phyloP scores from a whole-genome alignment of 2,113 vertebrate genomes.

The Aplodontia rufa region DNA sequence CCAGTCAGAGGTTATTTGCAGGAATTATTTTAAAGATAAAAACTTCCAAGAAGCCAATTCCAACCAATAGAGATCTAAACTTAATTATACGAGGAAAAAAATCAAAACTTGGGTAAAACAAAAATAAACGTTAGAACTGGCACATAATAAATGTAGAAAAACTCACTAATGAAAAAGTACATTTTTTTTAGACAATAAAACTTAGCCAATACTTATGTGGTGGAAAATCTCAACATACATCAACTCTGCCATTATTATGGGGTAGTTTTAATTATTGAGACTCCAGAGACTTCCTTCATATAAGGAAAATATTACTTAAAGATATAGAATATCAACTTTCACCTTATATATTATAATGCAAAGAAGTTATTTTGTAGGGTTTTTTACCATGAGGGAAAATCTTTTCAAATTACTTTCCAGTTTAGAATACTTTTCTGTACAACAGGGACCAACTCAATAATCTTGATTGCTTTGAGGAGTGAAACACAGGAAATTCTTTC shows the following conservation, averaged over 20 bases:
- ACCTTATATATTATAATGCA: conserved; percentile 52
- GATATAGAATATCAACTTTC: conserved; percentile 70
- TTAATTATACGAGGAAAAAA: conserved; percentile 72
- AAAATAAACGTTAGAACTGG: conserved; percentile 74
- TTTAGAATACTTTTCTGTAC: conserved; percentile 60
- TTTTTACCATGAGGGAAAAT: conserved; percentile 61
- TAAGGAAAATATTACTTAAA: conserved; percentile 70
- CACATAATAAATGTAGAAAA: conserved; percentile 70
- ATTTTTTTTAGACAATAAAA: conserved; percentile 72
- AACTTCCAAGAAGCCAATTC: conserved; percentile 51
- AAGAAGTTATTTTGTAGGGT: conserved; percentile 31
- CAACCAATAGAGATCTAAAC: conserved; percentile 65
- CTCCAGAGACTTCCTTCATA: conserved; percentile 62
- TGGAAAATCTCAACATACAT: conserved; percentile 67
- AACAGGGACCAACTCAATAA: conserved; percentile 53
- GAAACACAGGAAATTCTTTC: conserved; percentile 60
- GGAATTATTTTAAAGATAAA: conserved; percentile 43
- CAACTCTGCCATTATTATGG: conserved; percentile 59
- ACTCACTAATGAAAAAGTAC: conserved; percentile 65
- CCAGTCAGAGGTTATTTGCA: conserved; percentile 36
- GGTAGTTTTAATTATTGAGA: conserved; percentile 76
- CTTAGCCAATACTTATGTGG: conserved; percentile 61
- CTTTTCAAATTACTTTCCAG: conserved; percentile 67
- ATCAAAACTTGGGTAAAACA: conserved; percentile 62
- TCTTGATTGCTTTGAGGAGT: conserved; percentile 44